Conservation (phyloP, 2,113 vertebrate species). For the Copsychus sechellarum region DNA sequence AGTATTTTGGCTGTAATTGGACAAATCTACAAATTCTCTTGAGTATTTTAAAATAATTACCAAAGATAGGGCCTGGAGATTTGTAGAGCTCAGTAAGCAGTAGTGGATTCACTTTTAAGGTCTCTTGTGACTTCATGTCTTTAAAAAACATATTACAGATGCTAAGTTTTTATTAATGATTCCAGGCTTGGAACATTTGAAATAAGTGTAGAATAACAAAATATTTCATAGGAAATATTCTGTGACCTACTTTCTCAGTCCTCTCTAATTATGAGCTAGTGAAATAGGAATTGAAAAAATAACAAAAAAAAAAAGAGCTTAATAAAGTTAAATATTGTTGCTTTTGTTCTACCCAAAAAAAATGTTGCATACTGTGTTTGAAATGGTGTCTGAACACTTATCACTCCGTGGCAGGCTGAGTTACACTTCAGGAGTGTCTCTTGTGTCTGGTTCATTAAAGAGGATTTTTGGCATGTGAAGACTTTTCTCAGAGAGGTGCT, state of each 20-base stretch:
- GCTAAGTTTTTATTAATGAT: conserved; percentile 45
- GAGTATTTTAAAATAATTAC: conserved; percentile 41
- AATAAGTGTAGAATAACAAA: conserved; percentile 15
- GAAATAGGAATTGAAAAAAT: not conserved
- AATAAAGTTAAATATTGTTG: not conserved
- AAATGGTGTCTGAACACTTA: not conserved
- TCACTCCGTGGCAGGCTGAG: not conserved
- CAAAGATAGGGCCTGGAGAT: not conserved
- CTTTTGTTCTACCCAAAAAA: not conserved
- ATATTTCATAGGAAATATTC: conserved; percentile 10
- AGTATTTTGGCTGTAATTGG: conserved; percentile 36
- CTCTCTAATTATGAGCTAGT: not conserved
- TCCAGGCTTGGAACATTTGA: conserved; percentile 1
- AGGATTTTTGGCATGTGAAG: not conserved
- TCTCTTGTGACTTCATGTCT: conserved; percentile 21
- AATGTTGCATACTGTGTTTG: not conserved
- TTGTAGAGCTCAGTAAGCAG: conserved; percentile 20
- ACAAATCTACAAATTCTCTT: conserved; percentile 32
- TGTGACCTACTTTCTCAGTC: conserved; percentile 15
- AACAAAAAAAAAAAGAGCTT: not conserved
- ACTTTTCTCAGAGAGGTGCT: not conserved
- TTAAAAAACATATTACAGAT: conserved; percentile 23
- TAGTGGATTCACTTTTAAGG: conserved; percentile 23
- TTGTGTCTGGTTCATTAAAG: not conserved
- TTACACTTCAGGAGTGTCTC: not conserved